Evolutionary conservation across 2,797 vertebrate genomes (phyloP).

Genomic region (Somateria mollissima): DNA sequence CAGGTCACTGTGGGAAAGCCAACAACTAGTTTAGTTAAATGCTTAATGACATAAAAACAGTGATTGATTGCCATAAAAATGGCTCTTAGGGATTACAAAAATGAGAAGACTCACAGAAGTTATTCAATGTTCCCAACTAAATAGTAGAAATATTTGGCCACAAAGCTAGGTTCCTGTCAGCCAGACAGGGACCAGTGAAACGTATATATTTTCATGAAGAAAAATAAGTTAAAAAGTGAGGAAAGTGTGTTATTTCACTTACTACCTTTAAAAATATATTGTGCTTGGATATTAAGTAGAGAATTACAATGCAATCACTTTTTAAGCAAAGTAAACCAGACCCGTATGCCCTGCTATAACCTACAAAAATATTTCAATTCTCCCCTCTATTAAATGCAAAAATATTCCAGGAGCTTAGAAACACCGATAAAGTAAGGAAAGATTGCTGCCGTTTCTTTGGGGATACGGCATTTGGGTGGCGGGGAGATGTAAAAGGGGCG

Average conservation of each 20-base stretch:
- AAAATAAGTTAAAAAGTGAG: not conserved
- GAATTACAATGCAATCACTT: not conserved
- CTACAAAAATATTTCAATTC: not conserved
- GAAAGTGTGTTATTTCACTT: not conserved
- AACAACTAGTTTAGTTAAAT: slow-evolving; percentile 60
- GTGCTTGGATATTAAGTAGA: not conserved
- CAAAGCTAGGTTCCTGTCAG: not conserved
- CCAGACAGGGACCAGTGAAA: not conserved
- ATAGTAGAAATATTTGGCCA: not conserved
- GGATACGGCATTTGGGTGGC: not conserved
- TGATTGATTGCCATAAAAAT: slow-evolving; percentile 65
- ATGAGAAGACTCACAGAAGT: not conserved
- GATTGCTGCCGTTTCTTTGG: not conserved
- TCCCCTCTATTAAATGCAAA: not conserved
- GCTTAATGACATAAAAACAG: slow-evolving; percentile 56
- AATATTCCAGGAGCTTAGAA: not conserved
- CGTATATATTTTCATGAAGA: not conserved
- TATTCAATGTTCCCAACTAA: not conserved
- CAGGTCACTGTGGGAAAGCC: slow-evolving; percentile 60
- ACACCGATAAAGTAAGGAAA: not conserved
- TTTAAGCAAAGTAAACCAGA: not conserved
- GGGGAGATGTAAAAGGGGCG: not conserved
- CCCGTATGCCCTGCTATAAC: not conserved
- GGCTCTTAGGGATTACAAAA: slow-evolving; percentile 51
- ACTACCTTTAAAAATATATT: not conserved